Conservation (phyloP, 1,140 invertebrate genomes). For the Holcopasites calliopsidis region DNA sequence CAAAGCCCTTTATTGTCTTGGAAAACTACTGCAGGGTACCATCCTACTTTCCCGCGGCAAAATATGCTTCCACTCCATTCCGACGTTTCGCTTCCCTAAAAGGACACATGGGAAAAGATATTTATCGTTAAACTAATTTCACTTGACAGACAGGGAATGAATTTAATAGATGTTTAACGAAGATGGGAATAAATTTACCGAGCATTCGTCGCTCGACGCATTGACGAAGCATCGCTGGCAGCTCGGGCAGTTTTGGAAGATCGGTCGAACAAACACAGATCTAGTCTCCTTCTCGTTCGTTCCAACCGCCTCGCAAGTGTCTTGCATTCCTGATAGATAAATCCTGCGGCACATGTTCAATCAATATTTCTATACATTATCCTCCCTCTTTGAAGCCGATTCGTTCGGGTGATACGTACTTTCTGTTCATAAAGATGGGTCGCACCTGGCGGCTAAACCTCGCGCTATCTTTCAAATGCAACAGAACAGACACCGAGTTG, state of each 20-base stretch:
- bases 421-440: conserved; percentile 78
- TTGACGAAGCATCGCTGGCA: conserved; percentile 81
- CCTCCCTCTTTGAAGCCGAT: not conserved
- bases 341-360: conserved; percentile 54
- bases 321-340: conserved; percentile 70
- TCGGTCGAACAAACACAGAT: conserved; percentile 77
- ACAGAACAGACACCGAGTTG: conserved; percentile 80
- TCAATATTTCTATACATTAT: not conserved
- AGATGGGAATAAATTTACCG: conserved; percentile 65
- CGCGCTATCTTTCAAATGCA: conserved; percentile 81
- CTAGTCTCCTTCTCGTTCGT: conserved; percentile 70
- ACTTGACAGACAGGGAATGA: not conserved
- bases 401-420: conserved; percentile 41
- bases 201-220: conserved; percentile 68
- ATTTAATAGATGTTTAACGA: not conserved
- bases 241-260: conserved; percentile 75
- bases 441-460: conserved; percentile 83
- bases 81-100: conserved; percentile 40
- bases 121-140: too few species aligned
- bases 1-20: conserved; percentile 79
- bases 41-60: conserved; percentile 81
- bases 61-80: conserved; percentile 82
- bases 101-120: not conserved
- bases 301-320: conserved; percentile 81
- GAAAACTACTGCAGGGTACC: conserved; percentile 83